phyloP scores from a whole-genome alignment of 1,140 invertebrate genomes.

The Brachionus koreanus region DNA sequence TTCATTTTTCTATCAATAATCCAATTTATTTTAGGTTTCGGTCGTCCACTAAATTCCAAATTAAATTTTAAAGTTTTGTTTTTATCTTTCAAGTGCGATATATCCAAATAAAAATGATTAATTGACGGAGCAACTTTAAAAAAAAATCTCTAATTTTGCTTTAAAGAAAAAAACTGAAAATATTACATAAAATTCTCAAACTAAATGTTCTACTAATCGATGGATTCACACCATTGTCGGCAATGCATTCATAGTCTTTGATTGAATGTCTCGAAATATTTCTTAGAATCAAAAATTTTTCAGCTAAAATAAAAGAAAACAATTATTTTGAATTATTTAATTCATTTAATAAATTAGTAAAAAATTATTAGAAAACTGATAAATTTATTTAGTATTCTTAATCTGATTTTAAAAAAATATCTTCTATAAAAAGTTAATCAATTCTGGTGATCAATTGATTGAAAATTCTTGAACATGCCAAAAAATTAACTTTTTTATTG shows the following conservation, averaged over 20 bases:
- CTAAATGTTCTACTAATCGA: conserved; percentile 21
- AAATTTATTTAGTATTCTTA: too few species aligned
- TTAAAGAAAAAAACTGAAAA: not conserved
- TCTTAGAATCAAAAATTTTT: not conserved
- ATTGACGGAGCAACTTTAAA: not conserved
- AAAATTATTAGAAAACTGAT: too few species aligned
- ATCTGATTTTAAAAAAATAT: too few species aligned
- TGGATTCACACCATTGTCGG: conserved; percentile 26
- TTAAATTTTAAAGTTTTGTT: not conserved
- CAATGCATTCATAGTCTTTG: conserved; percentile 25
- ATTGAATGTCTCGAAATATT: conserved; percentile 23
- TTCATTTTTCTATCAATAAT: not conserved
- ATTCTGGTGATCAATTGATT: too few species aligned
- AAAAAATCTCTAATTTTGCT: not conserved
- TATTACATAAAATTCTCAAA: conserved; percentile 23
- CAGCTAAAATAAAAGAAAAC: not conserved
- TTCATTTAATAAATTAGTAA: too few species aligned
- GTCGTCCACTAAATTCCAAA: not conserved
- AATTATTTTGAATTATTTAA: too few species aligned
- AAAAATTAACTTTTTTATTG: too few species aligned
- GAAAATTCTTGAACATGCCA: too few species aligned
- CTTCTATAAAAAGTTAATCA: too few species aligned
- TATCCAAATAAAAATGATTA: not conserved
- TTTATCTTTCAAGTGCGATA: not conserved
- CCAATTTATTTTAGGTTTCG: not conserved